Conservation (phyloP, 1,140 invertebrate species). For the Riptortus pedestris region DNA sequence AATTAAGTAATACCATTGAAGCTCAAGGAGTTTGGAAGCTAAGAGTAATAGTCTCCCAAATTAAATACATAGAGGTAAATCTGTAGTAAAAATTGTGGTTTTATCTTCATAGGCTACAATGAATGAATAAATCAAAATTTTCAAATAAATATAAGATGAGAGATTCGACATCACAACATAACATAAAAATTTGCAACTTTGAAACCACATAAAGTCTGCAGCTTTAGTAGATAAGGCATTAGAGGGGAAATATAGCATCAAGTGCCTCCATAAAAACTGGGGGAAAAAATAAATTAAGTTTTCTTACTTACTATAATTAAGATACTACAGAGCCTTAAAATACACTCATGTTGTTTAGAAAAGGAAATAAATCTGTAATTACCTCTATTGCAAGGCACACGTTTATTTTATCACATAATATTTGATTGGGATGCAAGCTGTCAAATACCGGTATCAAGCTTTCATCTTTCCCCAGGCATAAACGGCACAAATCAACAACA, state of each 20-base stretch:
- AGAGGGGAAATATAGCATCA: neutral
- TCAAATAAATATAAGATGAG: too few relatives aligned
- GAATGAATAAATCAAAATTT: too few relatives aligned
- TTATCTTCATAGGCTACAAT: too few relatives aligned
- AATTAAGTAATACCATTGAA: too few relatives aligned
- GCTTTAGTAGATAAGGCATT: neutral
- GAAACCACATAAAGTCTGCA: neutral
- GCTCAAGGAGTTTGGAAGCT: too few relatives aligned
- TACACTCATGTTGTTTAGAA: neutral
- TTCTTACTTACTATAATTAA: neutral
- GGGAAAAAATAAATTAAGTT: neutral
- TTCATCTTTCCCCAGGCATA: neutral
- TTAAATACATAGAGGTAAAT: too few relatives aligned
- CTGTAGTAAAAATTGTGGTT: too few relatives aligned
- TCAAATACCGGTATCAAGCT: constrained; percentile 8
- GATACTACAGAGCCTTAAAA: neutral
- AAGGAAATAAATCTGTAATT: neutral
- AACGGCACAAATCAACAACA: constrained; percentile 7
- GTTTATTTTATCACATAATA: neutral
- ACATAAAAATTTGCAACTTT: neutral
- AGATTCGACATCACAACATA: too few relatives aligned
- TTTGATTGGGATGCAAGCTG: neutral
- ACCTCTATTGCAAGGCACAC: neutral
- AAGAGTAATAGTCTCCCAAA: too few relatives aligned
- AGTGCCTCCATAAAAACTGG: neutral